Base-by-base conservation (phyloP, 2,888 invertebrate species). In the Xanthorhoe designata region DNA sequence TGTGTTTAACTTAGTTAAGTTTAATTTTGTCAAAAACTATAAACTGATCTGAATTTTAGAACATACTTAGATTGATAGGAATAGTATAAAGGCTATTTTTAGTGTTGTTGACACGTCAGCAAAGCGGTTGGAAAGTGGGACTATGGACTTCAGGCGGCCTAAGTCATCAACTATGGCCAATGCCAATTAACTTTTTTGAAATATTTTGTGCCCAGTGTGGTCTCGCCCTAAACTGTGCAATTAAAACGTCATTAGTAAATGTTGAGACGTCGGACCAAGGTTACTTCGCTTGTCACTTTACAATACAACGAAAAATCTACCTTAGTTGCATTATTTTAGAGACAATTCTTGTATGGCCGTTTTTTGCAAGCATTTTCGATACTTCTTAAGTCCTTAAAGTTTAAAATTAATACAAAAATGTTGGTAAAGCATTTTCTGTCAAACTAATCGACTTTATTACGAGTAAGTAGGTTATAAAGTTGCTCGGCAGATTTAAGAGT, bases 201-300 rank as follows among this genome's bases (percentile, higher is more conserved):
- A 47, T 13, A 4, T 47, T 47, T 7, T 47, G 6, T 5, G 17
- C 32, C 17, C 29, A 24, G 60, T 67, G 67, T 67, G 67, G 67
- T 63, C 64, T 7, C 45, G 8, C 32, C 56, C 45, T 58, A 64
- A 64, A 53, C 24, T 38, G 54, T 65, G 76, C 82, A 83, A 87
- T 88, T 87, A 87, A 82, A 84, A 81, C 78, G 78, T 80, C 83
- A 86, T 88, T 86, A 87, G 84, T 77, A 82, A 84, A 87, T 86
- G 84, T 82, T 82, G 85, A 76, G 75, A 80, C 83, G 78, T 73
- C 76, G 72, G 59, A 68, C 70, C 80, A 80, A 84, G 82, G 83
- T 73, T 75, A 77, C 71, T 74, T 75, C 76, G 75, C 76, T 75
- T 74, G 73, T 56, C 63, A 49, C 51, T 51, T 24, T 2, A 15